These are phyloP conservation scores for Arothron firmamentum DNA, from an alignment of 2,113 vertebrate genomes.

Conservation along the genomic window DNA sequence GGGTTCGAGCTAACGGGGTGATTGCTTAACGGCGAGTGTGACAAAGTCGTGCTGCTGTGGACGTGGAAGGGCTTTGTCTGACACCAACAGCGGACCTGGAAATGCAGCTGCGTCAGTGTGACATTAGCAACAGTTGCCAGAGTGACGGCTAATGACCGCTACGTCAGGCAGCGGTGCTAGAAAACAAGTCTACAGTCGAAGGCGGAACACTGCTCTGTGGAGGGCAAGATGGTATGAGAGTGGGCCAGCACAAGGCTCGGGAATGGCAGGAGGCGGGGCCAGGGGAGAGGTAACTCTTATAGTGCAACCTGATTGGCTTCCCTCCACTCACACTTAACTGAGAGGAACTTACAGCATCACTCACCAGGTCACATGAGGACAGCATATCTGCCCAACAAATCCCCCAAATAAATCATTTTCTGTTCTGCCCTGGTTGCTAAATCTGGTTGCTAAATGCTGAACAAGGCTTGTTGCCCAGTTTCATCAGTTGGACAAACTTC, in stretches of 20 bases:
- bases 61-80: constrained; percentile 38
- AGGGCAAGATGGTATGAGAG: constrained; percentile 5
- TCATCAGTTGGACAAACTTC: no score
- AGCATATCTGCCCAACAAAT: not conserved
- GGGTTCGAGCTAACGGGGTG: no score
- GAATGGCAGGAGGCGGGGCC: not conserved
- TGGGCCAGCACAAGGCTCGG: not conserved
- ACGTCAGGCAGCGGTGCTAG: constrained; percentile 25
- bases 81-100: constrained; percentile 33
- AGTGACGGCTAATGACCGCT: constrained; percentile 40
- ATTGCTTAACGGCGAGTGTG: not conserved
- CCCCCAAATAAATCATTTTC: not conserved
- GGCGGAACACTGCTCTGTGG: constrained; percentile 11
- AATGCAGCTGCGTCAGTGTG: constrained; percentile 40
- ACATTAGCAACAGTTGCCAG: constrained; percentile 40
- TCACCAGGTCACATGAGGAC: not conserved
- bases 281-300: not conserved
- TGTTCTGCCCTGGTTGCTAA: not conserved
- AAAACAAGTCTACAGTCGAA: constrained; percentile 32
- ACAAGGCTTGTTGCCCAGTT: no score
- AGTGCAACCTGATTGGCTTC: constrained; percentile 15
- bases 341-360: not conserved
- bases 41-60: constrained; percentile 1
- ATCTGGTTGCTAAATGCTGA: no score
- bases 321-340: not conserved